Evolutionary conservation across 2,113 vertebrate genomes (phyloP).

Genomic region (Xerus inauris): DNA sequence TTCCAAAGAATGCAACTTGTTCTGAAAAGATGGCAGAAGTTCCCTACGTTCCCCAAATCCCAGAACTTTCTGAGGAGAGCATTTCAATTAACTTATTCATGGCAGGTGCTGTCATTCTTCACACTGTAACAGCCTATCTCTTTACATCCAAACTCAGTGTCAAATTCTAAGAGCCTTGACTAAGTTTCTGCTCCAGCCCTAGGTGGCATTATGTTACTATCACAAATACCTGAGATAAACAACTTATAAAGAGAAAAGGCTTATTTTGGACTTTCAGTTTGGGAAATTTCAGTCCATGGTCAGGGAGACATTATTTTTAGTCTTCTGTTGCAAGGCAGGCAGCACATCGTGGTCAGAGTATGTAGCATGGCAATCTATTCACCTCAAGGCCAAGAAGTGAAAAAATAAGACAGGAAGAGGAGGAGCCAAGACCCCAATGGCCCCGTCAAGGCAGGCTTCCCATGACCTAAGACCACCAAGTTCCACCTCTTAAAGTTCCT

Average conservation of each 20-base stretch:
- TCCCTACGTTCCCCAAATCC: background rate
- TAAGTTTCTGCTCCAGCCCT: background rate
- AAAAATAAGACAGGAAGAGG: background rate
- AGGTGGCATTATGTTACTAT: background rate
- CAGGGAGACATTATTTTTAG: too few species aligned
- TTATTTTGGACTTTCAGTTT: background rate
- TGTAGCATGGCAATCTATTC: background rate
- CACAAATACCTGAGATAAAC: background rate
- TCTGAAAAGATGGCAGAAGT: background rate
- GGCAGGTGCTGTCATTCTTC: background rate
- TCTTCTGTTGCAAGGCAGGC: background rate
- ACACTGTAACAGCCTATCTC: rapidly evolving
- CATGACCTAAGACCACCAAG: background rate
- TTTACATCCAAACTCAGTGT: background rate
- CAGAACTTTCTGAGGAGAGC: background rate
- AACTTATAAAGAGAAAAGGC: background rate
- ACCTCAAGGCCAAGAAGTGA: background rate
- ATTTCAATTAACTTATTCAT: background rate
- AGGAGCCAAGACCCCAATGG: background rate
- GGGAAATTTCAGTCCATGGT: background rate
- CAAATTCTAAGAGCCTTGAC: background rate
- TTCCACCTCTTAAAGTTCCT: background rate
- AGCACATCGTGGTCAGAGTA: too few species aligned
- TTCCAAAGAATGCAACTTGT: background rate
- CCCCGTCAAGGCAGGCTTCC: rapidly evolving